Evolutionary conservation across 2,888 invertebrate species (phyloP).

Genomic region (Brachycybe producta): DNA sequence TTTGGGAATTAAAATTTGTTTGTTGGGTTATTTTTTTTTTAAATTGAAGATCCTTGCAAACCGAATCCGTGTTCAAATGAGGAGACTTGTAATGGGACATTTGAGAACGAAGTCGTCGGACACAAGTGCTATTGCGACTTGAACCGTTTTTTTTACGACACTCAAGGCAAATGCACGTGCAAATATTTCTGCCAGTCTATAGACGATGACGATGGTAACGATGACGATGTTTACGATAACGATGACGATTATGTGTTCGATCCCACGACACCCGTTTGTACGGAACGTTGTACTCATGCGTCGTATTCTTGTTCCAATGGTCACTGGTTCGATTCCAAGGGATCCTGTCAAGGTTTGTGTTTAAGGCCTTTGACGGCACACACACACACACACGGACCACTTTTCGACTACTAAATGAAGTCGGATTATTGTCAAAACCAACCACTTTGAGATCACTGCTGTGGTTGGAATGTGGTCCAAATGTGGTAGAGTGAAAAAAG

Average conservation of each 20-base stretch:
- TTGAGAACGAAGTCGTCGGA: too few relatives aligned
- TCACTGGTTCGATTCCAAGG: background rate
- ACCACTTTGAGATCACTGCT: too few relatives aligned
- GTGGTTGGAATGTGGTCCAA: too few relatives aligned
- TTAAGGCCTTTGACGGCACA: too few relatives aligned
- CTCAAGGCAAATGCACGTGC: background rate
- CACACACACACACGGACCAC: background rate
- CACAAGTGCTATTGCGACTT: background rate
- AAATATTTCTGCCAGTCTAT: background rate
- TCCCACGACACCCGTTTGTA: background rate
- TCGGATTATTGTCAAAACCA: too few relatives aligned
- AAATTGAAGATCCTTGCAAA: background rate
- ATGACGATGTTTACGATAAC: background rate
- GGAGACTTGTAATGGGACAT: too few relatives aligned
- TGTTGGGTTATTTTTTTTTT: background rate
- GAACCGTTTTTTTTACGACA: background rate
- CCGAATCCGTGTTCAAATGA: background rate
- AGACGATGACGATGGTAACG: background rate
- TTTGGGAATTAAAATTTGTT: too few relatives aligned
- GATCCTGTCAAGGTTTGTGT: background rate
- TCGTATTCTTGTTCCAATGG: background rate
- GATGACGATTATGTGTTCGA: background rate
- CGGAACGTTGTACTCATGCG: conserved; percentile 2
- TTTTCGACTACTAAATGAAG: too few relatives aligned
- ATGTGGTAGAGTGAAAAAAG: too few relatives aligned